Conservation (phyloP, 2,113 vertebrate genomes). For the Chascanopsetta lugubris region DNA sequence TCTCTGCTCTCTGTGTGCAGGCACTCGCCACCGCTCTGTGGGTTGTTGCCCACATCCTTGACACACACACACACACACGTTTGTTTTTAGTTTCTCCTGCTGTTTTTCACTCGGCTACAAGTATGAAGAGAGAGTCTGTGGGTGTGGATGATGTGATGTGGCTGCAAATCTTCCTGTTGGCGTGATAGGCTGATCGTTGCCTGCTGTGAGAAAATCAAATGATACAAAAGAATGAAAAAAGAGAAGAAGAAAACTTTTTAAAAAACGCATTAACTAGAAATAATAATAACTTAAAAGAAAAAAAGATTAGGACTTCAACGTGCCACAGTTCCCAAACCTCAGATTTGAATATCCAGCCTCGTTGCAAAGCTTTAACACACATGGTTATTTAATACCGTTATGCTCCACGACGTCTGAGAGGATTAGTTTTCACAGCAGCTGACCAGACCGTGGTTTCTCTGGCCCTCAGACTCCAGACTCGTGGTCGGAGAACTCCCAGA, state of each 20-base stretch:
- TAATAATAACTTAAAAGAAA: no score
- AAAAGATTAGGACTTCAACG: no score
- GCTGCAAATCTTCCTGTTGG: slow-evolving; percentile 39
- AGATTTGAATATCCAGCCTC: background rate
- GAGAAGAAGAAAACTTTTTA: no score
- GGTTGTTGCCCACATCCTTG: slow-evolving; percentile 68
- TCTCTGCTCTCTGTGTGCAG: slow-evolving; percentile 59
- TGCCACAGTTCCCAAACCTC: background rate
- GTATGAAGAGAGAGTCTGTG: slow-evolving; percentile 51
- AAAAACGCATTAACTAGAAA: no score
- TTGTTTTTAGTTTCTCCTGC: slow-evolving; percentile 63
- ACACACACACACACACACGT: no score
- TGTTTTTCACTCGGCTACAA: slow-evolving; percentile 37
- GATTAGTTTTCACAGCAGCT: background rate
- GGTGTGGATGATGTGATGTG: slow-evolving; percentile 52
- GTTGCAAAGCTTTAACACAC: background rate
- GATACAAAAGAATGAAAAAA: no score
- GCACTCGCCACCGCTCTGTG: slow-evolving; percentile 50
- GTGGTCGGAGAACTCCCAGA: slow-evolving; percentile 81
- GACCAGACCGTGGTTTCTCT: slow-evolving; percentile 28
- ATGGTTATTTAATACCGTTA: no score
- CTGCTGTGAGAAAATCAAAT: slow-evolving; percentile 28
- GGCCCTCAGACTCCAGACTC: slow-evolving; percentile 84
- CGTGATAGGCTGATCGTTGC: slow-evolving; percentile 11
- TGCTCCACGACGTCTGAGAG: background rate